Evolutionary conservation across 2,888 invertebrate genomes (phyloP).

Genomic region (Petrolisthes cinctipes): DNA sequence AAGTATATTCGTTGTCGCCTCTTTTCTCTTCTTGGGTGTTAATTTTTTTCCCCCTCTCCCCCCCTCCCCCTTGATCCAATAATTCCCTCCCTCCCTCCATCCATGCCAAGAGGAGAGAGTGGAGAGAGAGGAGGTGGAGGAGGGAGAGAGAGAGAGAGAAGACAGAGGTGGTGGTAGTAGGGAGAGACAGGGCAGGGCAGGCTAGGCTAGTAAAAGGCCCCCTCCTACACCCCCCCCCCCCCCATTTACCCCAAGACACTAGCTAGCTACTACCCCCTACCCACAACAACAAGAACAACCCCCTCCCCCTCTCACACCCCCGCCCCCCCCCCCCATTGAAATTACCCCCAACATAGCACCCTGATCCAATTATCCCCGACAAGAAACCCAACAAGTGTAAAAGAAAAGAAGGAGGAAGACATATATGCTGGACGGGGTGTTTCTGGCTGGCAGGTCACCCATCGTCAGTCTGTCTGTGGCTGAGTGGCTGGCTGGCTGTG

Average conservation of each 20-base stretch:
- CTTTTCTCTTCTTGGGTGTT: too few relatives aligned
- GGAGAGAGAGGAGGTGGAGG: background rate
- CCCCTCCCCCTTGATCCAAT: too few relatives aligned
- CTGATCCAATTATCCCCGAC: conserved; percentile 5
- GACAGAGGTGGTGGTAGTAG: conserved; percentile 26
- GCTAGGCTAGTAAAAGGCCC: background rate
- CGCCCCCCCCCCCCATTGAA: background rate
- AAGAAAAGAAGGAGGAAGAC: too few relatives aligned
- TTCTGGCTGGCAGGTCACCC: too few relatives aligned
- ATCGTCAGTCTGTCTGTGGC: too few relatives aligned
- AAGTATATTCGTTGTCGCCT: too few relatives aligned
- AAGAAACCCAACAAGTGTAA: background rate
- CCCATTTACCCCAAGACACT: background rate
- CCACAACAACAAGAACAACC: background rate
- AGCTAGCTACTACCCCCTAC: too few relatives aligned
- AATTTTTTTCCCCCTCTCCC: too few relatives aligned
- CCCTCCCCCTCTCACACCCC: background rate
- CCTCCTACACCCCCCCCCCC: background rate
- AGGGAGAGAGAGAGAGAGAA: conserved; percentile 2
- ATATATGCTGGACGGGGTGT: too few relatives aligned
- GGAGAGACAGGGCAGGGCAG: background rate
- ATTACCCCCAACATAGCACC: background rate
- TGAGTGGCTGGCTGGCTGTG: too few relatives aligned
- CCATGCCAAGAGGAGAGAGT: too few relatives aligned
- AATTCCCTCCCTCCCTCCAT: too few relatives aligned